phyloP scores from a whole-genome alignment of 2,113 vertebrate species.

The Sterrhoptilus dennistouni region DNA sequence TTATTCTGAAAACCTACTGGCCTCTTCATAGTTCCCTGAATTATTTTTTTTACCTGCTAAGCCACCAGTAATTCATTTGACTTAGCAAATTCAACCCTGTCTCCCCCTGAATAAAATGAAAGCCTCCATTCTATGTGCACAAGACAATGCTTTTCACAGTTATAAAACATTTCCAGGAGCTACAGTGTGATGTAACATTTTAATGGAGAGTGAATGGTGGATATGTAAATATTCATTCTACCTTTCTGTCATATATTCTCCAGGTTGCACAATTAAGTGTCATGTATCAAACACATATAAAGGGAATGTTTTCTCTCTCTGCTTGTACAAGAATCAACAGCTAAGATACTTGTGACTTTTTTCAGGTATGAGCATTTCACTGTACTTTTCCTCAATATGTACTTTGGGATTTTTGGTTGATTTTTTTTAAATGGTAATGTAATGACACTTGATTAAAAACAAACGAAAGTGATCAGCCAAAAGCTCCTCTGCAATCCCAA shows the following conservation, averaged over 20 bases:
- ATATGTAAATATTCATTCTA: not conserved
- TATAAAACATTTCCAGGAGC: not conserved
- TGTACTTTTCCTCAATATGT: not conserved
- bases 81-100: not conserved
- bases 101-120: not conserved
- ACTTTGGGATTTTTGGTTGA: fast-evolving
- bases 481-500: not conserved
- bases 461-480: not conserved
- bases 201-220: not conserved
- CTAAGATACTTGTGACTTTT: not conserved
- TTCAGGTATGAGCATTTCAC: not conserved
- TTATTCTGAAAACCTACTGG: not conserved
- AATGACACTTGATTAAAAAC: constrained; percentile 19
- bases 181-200: not conserved
- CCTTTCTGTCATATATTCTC: not conserved
- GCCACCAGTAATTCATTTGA: not conserved
- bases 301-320: not conserved
- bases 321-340: not conserved
- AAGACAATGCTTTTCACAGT: not conserved
- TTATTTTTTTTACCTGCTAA: not conserved
- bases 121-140: not conserved
- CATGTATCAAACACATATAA: not conserved
- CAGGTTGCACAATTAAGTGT: not conserved
- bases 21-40: not conserved
- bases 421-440: not conserved